These are phyloP conservation scores for Argynnis bischoffii DNA, from an alignment of 2,888 invertebrate species.

Conservation along the genomic window DNA sequence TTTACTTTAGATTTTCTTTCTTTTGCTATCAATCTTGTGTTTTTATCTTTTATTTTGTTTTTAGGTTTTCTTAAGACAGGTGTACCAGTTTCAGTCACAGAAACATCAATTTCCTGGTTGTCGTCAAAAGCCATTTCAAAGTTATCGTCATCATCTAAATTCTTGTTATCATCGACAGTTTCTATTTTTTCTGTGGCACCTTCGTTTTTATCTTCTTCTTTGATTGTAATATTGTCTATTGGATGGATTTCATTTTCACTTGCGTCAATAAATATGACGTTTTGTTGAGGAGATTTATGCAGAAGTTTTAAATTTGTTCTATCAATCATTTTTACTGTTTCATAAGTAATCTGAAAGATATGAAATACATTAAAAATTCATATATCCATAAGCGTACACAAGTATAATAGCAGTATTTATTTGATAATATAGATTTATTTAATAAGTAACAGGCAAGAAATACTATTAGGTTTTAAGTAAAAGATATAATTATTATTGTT, in stretches of 20 bases:
- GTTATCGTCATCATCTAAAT: constrained; percentile 17
- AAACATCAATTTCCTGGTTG: constrained; percentile 5
- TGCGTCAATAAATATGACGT: neutral
- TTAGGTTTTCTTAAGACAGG: constrained; percentile 9
- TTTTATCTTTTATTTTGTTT: constrained; percentile 16
- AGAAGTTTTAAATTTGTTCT: constrained; percentile 46
- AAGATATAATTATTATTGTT: no score
- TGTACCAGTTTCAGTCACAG: neutral
- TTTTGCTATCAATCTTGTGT: constrained; percentile 10
- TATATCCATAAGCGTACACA: no score
- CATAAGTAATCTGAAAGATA: constrained; percentile 51
- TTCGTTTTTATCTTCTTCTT: constrained; percentile 29
- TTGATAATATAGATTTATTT: no score
- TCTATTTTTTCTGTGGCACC: constrained; percentile 31
- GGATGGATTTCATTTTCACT: neutral
- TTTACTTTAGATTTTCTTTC: constrained; percentile 6
- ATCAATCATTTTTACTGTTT: constrained; percentile 58
- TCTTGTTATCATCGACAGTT: constrained; percentile 10
- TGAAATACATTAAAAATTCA: neutral
- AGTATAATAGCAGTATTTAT: no score
- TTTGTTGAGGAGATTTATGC: constrained; percentile 46
- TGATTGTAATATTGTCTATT: constrained; percentile 14
- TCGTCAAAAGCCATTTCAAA: constrained; percentile 36
- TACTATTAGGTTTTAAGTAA: no score
- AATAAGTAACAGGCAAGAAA: no score